Percentiles rank a stretch among this genome's conserved stretches.
Evolutionary conservation across 1,140 invertebrate species (phyloP).

Genomic region (Drosophila mayri): DNA sequence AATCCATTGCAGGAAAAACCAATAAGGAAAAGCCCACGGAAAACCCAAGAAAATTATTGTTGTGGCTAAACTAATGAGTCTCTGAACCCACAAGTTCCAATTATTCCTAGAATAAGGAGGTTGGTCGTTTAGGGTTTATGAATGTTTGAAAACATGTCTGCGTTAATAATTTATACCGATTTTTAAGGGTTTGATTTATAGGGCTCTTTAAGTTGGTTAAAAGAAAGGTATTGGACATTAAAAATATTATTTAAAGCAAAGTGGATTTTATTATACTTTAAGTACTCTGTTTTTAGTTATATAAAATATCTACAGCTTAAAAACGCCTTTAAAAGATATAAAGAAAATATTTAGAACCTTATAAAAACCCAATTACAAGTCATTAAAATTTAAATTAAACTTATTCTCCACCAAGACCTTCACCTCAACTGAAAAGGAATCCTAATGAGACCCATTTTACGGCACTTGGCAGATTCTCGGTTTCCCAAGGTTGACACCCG

Average conservation of each 20-base stretch:
- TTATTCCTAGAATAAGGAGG: conserved; percentile 3
- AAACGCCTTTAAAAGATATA: too few species aligned
- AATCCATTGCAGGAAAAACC: conserved; percentile 21
- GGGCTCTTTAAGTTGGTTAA: not conserved
- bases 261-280: too few species aligned
- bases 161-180: conserved; percentile 6
- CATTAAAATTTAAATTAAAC: not conserved
- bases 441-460: conserved; percentile 17
- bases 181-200: conserved; percentile 19
- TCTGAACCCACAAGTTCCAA: not conserved
- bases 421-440: conserved; percentile 10
- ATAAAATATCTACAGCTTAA: too few species aligned
- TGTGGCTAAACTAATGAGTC: conserved; percentile 37
- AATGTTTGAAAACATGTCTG: conserved; percentile 6
- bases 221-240: not conserved
- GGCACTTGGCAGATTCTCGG: conserved; percentile 18
- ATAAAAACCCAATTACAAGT: too few species aligned
- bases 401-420: conserved; percentile 9
- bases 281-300: too few species aligned
- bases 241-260: not conserved
- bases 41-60: conserved; percentile 30
- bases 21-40: conserved; percentile 11
- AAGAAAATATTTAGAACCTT: too few species aligned
- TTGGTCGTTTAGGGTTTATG: not conserved
- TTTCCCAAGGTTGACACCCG: conserved; percentile 26